Evolutionary conservation across 2,888 invertebrate species (phyloP), one percentile per base, ranked within the genome.

Genomic region (Elgonia sp.): DNA sequence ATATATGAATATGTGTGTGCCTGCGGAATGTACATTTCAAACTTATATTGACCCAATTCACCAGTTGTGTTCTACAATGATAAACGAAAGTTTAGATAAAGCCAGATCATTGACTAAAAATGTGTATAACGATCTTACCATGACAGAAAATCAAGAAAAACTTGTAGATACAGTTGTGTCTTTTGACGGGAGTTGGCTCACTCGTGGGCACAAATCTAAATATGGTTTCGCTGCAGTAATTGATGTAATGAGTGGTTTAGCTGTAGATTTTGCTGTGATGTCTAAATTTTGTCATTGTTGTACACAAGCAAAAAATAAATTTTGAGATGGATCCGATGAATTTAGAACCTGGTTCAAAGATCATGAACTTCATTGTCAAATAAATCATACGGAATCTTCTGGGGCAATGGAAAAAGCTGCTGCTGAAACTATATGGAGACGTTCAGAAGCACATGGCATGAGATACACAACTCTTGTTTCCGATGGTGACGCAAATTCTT

Each of bases 191-290:
- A 20, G 21, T 67, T 79, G 67, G 57, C 20, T 79, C 42, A 67
- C 79, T 0, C 79, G 79, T 21, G 57, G 67, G 16, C 79, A 79
- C 42, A 67, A 79, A n/a, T 79, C 79, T 6, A 67, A 79, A n/a
- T 67, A 67, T 37, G 67, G 79, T 21, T 67, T 79, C 57, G 79
- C 55, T 21, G 67, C 42, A 57, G 57, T 67, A 39, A 79, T 67
- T n/a, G 67, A 67, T 29, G 57, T 37, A 21, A 21, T 0, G 3
- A 67, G 57, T 12, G 77, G 77, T 65, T 65, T 65, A 53, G 65
- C 65, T 0, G 9, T 77, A 4, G 77, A 65, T 65, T 77, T 53
- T 39, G 65, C 65, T 53, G 77, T 77, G 0, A 77, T 77, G 77
- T 65, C 63, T 2, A 57, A 83, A 67, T 57, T 37, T 29, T 46